Percentiles rank a stretch among this genome's conserved stretches.
phyloP scores from a whole-genome alignment of 2,113 vertebrate genomes.

The Daphoenositta chrysoptera region DNA sequence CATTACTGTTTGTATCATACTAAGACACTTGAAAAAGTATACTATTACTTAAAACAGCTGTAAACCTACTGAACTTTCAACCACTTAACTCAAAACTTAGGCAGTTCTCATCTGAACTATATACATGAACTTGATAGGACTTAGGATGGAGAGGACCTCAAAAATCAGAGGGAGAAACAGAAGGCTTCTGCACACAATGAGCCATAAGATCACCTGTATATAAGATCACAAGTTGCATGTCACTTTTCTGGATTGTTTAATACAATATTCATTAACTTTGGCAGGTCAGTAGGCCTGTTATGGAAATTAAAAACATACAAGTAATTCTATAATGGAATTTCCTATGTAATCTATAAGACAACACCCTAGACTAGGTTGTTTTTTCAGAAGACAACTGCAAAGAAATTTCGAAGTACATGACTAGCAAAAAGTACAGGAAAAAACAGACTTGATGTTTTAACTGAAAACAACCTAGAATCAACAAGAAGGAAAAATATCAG shows the following conservation, averaged over 20 bases:
- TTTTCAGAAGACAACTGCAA: neutral
- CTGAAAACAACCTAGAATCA: neutral
- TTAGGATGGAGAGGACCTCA: neutral
- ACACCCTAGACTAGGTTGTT: neutral
- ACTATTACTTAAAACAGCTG: neutral
- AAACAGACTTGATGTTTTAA: neutral
- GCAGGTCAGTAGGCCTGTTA: neutral
- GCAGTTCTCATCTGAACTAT: neutral
- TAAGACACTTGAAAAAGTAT: neutral
- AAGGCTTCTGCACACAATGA: neutral
- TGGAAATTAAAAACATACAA: neutral
- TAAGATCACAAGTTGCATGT: neutral
- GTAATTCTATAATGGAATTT: neutral
- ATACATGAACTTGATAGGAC: neutral
- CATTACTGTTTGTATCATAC: neutral
- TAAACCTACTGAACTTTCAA: neutral
- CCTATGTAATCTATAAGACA: neutral
- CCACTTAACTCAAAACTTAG: neutral
- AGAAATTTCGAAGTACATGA: neutral
- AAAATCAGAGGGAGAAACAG: neutral
- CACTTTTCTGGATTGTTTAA: neutral
- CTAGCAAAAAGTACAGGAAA: neutral
- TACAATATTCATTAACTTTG: neutral
- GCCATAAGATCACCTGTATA: neutral
- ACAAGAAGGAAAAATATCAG: neutral